phyloP scores from a whole-genome alignment of 2,888 invertebrate species.

The Cheilosia grossa region DNA sequence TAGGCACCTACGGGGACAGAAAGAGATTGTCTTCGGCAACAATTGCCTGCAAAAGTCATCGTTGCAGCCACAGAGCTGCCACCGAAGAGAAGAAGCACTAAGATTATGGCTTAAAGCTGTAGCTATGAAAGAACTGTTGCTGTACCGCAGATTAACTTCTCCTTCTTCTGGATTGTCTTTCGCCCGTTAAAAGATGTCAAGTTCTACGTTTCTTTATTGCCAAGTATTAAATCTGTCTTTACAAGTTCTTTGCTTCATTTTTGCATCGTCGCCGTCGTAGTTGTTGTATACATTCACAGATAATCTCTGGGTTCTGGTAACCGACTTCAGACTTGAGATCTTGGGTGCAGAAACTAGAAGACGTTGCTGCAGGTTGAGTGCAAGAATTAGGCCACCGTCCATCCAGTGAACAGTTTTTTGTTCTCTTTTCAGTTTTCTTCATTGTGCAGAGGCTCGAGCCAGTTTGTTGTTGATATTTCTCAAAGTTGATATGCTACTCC shows the following conservation, averaged over 20 bases:
- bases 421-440: constrained; percentile 22
- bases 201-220: constrained; percentile 43
- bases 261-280: constrained; percentile 1
- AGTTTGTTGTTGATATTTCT: constrained; percentile 15
- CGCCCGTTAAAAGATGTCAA: constrained; percentile 55
- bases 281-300: constrained; percentile 33
- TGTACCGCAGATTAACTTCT: constrained; percentile 36
- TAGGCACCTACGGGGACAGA: constrained; percentile 43
- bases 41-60: constrained; percentile 29
- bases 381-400: constrained; percentile 66
- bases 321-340: constrained; percentile 39
- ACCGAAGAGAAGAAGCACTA: constrained; percentile 15
- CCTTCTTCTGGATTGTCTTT: constrained; percentile 16
- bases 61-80: constrained; percentile 19
- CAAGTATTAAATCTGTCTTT: constrained; percentile 43
- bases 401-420: constrained; percentile 50
- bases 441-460: not conserved
- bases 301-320: constrained; percentile 54
- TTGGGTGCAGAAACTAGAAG: constrained; percentile 50
- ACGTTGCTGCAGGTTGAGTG: constrained; percentile 62
- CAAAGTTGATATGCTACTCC: constrained; percentile 36
- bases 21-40: constrained; percentile 37
- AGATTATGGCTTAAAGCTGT: constrained; percentile 23
- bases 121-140: constrained; percentile 6
- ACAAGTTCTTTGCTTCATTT: constrained; percentile 40